A percentile compares a stretch with the other conserved stretches of the same genome.
Evolutionary conservation across 53 echinoderm and acorn worm species (phyloP).

Genomic region (Henricia sp.): DNA sequence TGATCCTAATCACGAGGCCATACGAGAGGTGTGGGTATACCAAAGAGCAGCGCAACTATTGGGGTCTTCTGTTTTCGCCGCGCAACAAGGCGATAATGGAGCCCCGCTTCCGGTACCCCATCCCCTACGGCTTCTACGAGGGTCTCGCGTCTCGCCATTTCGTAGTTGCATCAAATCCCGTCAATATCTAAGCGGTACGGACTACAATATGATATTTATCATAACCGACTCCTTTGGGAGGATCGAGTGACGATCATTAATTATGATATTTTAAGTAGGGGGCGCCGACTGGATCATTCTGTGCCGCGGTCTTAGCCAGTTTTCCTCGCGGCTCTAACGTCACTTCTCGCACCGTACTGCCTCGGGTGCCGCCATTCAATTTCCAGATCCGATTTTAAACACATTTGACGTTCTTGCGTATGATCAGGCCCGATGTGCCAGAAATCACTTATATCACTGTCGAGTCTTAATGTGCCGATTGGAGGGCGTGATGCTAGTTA

Average conservation of each 20-base stretch:
- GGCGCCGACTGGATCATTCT: neutral
- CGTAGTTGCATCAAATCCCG: constrained; percentile 47
- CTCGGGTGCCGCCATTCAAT: neutral
- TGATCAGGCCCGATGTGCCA: neutral
- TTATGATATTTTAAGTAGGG: constrained; percentile 59
- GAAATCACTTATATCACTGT: no score
- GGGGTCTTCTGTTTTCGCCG: no score
- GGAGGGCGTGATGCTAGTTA: no score
- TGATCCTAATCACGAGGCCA: neutral
- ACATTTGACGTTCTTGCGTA: neutral
- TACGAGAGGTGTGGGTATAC: neutral
- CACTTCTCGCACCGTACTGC: neutral
- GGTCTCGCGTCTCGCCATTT: neutral
- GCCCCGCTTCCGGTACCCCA: constrained; percentile 25
- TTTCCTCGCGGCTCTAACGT: neutral
- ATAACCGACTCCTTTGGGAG: constrained; percentile 18
- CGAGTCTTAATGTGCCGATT: no score
- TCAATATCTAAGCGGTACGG: constrained; percentile 41
- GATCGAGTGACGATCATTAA: constrained; percentile 52
- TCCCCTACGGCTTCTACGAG: neutral
- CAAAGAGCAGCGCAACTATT: no score
- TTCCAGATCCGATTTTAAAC: neutral
- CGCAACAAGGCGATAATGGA: constrained; percentile 55
- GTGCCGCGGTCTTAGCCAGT: neutral
- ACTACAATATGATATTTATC: constrained; percentile 59